Base-by-base conservation (phyloP, 1,140 invertebrate genomes). In the Neuroterus valhalla region DNA sequence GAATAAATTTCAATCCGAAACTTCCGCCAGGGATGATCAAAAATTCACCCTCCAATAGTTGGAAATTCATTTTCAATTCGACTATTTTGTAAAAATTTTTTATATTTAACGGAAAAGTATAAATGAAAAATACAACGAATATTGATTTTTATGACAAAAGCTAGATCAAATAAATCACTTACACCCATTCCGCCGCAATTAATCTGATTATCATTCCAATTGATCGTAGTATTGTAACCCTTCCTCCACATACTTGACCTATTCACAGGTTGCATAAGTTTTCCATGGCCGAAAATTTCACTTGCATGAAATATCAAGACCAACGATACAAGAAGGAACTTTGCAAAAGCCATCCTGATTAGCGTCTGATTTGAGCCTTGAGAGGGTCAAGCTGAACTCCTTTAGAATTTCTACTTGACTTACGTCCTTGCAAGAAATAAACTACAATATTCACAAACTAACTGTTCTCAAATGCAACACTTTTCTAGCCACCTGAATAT, bases 221-320 rank as follows among this genome's bases (percentile, higher is more conserved):
- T 94, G 73, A 92, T 91, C 6, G 93, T 92, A 3, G 94, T 95
- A 78, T 93, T 90, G 87, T 94, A 95, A 48, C 94, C 94, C 82
- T 91, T 93, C 38, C 94, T 89, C 93, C 93, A 94, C 73, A 93
- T 84, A 5, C 91, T 90, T 69, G 91, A 91, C 66, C 94, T 89
- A 69, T 92, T 91, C 5, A 92, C 90, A 0, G 94, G 94, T 77
- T 92, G 89, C 67, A 93, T 82, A 80, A 94, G 86, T 85, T 93
- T 91, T 31, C 94, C 94, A 87, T 95, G 94, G 11, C 90, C 91
- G 45, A 71, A 67, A 17, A 86, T 83, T 62, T 62, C 14, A 5
- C 15, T 26, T 12, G 31, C 5, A 31, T 26, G 21, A 31, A 62
- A 62, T 14, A 62, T 14, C 6, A 62, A 26, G 4, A 62, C 52